Base-by-base conservation (phyloP, 2,797 vertebrate species). In the Uromys caudimaculatus region DNA sequence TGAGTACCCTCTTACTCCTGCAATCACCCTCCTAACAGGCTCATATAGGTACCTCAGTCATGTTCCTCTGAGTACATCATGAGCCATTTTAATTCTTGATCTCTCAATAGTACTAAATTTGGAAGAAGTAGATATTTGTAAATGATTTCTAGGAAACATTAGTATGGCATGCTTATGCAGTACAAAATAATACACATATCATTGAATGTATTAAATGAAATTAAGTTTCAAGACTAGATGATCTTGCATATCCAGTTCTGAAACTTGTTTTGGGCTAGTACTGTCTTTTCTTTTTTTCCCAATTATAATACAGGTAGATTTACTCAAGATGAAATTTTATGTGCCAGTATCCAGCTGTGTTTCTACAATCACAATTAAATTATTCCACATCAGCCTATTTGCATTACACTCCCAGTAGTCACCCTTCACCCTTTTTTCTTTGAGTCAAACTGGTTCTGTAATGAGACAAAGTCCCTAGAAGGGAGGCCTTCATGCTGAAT, bases 301-400 rank as follows among this genome's bases (percentile, higher is more conserved):
- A 38, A 71, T 71, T 71, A 71, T 38, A 71, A 38, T 38, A 38
- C 7, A 1, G 35, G 67, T 21, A 84, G 62, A 69, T 91, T 89
- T 75, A 71, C 50, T 19, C 24, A 75, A 67, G 54, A 52, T 71
- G 21, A 78, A 91, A 71, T 87, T 44, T 94, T 58, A 32, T 79
- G 60, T 88, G 21, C 32, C 27, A 67, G 77, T 56, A 23, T 62
- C 88, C 67, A 75, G 21, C 76, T 56, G 56, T 50, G 60, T 96
- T 94, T 94, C 19, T 38, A 29, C 58, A 90, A 21, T 93, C 32
- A 87, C 88, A 92, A 89, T 73, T 97, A 95, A 95, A 89, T 79
- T 83, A 50, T 64, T 73, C 67, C 44, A 76, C 79, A 78, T 35
- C 38, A 38, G 73, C 56, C 81, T 97, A 93, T 87, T 93, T 96